Percentiles rank a stretch among this genome's conserved stretches.
These are phyloP conservation scores for Teleogryllus occipitalis DNA, from an alignment of 1,140 invertebrate species.

Conservation along the genomic window DNA sequence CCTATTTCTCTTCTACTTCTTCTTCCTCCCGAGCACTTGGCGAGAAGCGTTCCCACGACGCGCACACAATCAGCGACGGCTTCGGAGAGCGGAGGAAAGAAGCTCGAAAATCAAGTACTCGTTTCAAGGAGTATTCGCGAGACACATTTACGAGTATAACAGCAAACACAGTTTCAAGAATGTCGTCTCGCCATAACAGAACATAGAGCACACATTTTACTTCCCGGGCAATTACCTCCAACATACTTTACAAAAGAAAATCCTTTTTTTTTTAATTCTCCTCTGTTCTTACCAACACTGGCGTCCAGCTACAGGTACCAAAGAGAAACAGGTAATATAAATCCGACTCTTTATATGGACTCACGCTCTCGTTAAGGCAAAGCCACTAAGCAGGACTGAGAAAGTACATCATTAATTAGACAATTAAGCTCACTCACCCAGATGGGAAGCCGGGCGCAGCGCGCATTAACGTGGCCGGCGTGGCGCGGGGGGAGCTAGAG, in stretches of 20 bases:
- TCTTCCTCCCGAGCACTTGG: too few species aligned
- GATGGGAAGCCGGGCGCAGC: neutral
- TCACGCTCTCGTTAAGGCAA: neutral
- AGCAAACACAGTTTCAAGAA: neutral
- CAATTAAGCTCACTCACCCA: neutral
- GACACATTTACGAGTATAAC: neutral
- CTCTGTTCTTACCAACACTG: neutral
- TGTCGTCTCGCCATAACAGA: neutral
- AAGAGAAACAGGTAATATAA: slow-evolving; percentile 5
- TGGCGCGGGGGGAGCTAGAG: neutral
- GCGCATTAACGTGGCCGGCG: neutral
- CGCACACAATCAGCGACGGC: neutral
- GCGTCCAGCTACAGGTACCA: neutral
- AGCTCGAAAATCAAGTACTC: neutral
- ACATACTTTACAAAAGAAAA: neutral
- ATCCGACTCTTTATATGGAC: slow-evolving; percentile 1
- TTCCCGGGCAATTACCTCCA: neutral
- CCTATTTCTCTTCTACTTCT: too few species aligned
- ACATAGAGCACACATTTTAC: slow-evolving; percentile 1
- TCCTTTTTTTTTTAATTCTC: too few species aligned
- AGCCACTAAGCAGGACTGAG: neutral
- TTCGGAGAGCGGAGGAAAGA: neutral
- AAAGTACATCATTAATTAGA: slow-evolving; percentile 2
- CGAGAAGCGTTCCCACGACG: neutral
- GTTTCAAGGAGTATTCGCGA: neutral